These are phyloP conservation scores for Bolinopsis microptera DNA, from an alignment of 37 sponge, comb jelly and placozoan genomes.

Conservation along the genomic window DNA sequence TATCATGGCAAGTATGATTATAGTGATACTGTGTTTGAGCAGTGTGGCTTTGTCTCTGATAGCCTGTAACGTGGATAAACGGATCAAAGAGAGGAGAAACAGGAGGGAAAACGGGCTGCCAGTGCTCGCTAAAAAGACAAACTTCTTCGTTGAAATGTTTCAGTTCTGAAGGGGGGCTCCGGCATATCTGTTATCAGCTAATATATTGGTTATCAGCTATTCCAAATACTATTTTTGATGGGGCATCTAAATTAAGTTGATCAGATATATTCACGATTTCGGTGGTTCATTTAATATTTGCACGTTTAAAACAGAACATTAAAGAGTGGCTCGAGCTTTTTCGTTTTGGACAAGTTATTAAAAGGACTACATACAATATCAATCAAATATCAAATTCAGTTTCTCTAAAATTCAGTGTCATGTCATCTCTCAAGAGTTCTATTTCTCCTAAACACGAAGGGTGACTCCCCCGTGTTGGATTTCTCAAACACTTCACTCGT, in stretches of 20 bases:
- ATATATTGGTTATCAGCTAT: too few species aligned
- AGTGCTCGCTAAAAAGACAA: neutral
- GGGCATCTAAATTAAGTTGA: too few species aligned
- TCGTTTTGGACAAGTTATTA: too few species aligned
- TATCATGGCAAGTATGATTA: neutral
- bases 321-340: too few species aligned
- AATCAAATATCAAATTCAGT: too few species aligned
- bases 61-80: neutral
- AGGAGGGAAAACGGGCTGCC: neutral
- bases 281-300: too few species aligned
- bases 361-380: too few species aligned
- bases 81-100: neutral
- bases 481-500: neutral
- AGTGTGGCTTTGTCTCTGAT: neutral
- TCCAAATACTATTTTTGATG: too few species aligned
- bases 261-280: too few species aligned
- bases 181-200: too few species aligned
- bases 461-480: neutral
- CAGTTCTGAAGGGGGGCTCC: neutral
- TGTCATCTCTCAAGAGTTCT: neutral
- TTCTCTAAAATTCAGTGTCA: too few species aligned
- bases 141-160: conserved; percentile 15
- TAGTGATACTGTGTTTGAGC: neutral
- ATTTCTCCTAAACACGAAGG: neutral
- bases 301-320: too few species aligned